phyloP scores from a whole-genome alignment of 1,140 invertebrate species.

The Drosophila auraria region DNA sequence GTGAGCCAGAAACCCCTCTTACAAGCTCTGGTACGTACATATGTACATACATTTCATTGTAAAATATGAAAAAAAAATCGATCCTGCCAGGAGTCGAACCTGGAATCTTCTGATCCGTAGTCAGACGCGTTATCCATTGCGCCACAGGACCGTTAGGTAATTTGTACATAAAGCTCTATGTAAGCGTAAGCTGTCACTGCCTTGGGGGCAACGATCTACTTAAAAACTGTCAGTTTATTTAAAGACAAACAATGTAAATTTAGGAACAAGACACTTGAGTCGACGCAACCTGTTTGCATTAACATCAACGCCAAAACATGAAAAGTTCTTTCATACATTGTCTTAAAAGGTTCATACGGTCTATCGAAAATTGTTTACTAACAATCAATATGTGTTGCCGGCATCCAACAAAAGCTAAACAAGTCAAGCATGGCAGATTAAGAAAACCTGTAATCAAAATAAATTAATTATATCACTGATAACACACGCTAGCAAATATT shows the following conservation, averaged over 20 bases:
- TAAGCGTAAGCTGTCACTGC: background rate
- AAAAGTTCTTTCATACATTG: background rate
- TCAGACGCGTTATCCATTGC: slow-evolving; percentile 91
- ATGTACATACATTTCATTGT: too few species aligned
- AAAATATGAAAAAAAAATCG: too few species aligned
- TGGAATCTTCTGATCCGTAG: slow-evolving; percentile 91
- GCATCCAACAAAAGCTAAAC: background rate
- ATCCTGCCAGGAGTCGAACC: slow-evolving; percentile 85
- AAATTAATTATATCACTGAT: slow-evolving; percentile 2
- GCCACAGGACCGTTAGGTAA: slow-evolving; percentile 87
- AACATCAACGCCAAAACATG: background rate
- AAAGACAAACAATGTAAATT: background rate
- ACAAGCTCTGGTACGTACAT: too few species aligned
- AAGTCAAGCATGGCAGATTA: background rate
- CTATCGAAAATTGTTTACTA: background rate
- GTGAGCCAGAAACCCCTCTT: too few species aligned
- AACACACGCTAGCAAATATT: slow-evolving; percentile 4
- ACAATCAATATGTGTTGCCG: slow-evolving; percentile 1
- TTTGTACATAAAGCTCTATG: background rate
- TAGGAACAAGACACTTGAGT: background rate
- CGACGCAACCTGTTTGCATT: background rate
- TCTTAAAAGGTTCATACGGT: background rate
- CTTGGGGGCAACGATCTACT: background rate
- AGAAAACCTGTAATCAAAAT: background rate
- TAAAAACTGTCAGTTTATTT: background rate